These are phyloP conservation scores for Creontiades dilutus DNA, from an alignment of 2,888 invertebrate genomes.

Conservation along the genomic window DNA sequence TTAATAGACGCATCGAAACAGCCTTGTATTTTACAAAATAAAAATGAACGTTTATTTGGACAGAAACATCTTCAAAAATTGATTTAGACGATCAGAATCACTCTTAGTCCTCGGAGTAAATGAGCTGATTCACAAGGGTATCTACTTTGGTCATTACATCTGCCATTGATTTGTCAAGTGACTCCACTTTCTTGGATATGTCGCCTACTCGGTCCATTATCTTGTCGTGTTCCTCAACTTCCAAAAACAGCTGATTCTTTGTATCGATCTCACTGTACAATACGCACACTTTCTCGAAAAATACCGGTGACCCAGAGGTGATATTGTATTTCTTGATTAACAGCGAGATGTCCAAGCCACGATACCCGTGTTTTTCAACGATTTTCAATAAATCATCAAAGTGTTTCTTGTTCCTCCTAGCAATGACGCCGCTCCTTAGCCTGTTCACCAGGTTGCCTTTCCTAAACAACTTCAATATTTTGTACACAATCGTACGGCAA, in stretches of 20 bases:
- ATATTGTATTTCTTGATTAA: conserved; percentile 63
- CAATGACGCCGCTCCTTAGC: neutral
- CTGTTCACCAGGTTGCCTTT: conserved; percentile 7
- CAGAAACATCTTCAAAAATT: too few species aligned
- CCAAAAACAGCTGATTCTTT: conserved; percentile 58
- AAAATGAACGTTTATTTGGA: too few species aligned
- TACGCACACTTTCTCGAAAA: conserved; percentile 57
- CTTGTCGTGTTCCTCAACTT: conserved; percentile 66
- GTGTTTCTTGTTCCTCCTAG: conserved; percentile 41
- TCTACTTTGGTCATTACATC: conserved; percentile 61
- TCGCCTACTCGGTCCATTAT: conserved; percentile 48
- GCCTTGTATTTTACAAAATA: too few species aligned
- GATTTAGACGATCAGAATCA: neutral
- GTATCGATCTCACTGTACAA: conserved; percentile 57
- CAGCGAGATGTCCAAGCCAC: conserved; percentile 57
- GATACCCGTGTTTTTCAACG: conserved; percentile 60
- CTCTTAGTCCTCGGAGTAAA: conserved; percentile 19
- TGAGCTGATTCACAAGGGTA: conserved; percentile 38
- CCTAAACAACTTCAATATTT: conserved; percentile 37
- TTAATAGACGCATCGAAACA: too few species aligned
- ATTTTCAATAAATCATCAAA: conserved; percentile 61
- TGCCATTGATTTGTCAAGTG: conserved; percentile 57
- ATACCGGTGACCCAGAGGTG: conserved; percentile 25
- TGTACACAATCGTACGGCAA: conserved; percentile 26
- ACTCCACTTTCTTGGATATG: conserved; percentile 38